Evolutionary conservation across 2,113 vertebrate genomes (phyloP).

Genomic region (Acanthochromis polyacanthus): DNA sequence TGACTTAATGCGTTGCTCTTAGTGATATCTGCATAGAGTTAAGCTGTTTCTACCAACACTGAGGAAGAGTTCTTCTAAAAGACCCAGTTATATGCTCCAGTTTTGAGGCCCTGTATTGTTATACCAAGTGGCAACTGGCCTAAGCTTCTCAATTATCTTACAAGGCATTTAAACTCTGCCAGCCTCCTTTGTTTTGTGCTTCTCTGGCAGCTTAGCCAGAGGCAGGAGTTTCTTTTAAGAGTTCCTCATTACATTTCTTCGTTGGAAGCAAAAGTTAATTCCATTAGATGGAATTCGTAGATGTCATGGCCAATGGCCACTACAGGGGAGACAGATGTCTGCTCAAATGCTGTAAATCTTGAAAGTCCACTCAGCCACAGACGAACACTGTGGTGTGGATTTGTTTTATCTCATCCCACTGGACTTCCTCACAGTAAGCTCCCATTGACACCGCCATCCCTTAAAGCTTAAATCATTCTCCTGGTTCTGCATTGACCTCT

Average conservation of each 20-base stretch:
- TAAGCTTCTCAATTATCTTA: slow-evolving; percentile 54
- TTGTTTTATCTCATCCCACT: slow-evolving; percentile 59
- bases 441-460: slow-evolving; percentile 13
- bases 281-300: slow-evolving; percentile 63
- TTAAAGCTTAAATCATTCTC: slow-evolving; percentile 36
- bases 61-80: slow-evolving; percentile 26
- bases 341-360: slow-evolving; percentile 66
- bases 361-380: slow-evolving; percentile 34
- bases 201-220: slow-evolving; percentile 56
- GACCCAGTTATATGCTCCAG: slow-evolving; percentile 27
- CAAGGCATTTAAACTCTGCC: slow-evolving; percentile 50
- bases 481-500: slow-evolving; percentile 26
- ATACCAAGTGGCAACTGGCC: slow-evolving; percentile 32
- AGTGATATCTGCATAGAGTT: slow-evolving; percentile 30
- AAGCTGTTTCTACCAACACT: slow-evolving; percentile 37
- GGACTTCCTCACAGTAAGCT: slow-evolving; percentile 13
- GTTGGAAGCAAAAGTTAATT: slow-evolving; percentile 69
- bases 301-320: slow-evolving; percentile 62
- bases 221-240: slow-evolving; percentile 65
- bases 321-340: slow-evolving; percentile 72
- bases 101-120: slow-evolving; percentile 49
- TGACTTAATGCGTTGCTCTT: slow-evolving; percentile 20
- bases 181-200: slow-evolving; percentile 57
- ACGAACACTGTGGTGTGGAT: slow-evolving; percentile 38
- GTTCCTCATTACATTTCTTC: slow-evolving; percentile 65